A percentile compares a stretch with the other conserved stretches of the same genome.
Evolutionary conservation across 2,113 vertebrate species (phyloP).

Genomic region (Lycaon pictus): DNA sequence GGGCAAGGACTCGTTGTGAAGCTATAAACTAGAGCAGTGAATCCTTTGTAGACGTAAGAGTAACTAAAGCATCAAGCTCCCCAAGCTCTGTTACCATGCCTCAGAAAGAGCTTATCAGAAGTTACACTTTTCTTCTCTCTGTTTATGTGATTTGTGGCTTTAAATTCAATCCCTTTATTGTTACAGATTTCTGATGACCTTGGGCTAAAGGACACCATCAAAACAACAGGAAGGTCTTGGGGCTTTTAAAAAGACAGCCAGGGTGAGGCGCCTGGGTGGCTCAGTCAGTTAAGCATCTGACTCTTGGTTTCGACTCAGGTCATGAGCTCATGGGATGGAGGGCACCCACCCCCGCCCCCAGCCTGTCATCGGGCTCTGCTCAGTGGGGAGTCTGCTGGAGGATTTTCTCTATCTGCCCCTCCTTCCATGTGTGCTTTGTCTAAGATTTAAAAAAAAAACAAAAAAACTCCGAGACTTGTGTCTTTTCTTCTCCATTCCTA

Average conservation of each 20-base stretch:
- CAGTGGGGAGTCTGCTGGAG: not conserved
- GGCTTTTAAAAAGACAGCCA: not conserved
- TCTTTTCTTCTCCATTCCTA: not conserved
- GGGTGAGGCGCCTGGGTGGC: not conserved
- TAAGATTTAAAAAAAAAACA: not conserved
- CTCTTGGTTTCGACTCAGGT: not conserved
- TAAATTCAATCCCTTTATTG: not conserved
- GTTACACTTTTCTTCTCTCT: not conserved
- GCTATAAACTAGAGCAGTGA: not conserved
- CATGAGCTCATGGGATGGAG: not conserved
- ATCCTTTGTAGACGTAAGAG: not conserved
- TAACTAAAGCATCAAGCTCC: not conserved
- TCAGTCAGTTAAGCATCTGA: not conserved
- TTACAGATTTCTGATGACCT: not conserved
- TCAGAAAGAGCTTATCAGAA: not conserved
- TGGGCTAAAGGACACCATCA: not conserved
- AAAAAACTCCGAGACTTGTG: not conserved
- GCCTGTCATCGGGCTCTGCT: not conserved
- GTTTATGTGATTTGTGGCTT: not conserved
- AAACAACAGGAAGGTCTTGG: not conserved
- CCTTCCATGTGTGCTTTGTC: not conserved
- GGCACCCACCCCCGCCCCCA: no score
- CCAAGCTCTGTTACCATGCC: not conserved
- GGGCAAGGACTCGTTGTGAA: not conserved
- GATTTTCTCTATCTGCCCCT: not conserved